A percentile compares a stretch with the other conserved stretches of the same genome.
Evolutionary conservation across 2,113 vertebrate species (phyloP).

Genomic region (Xiphophorus couchianus): DNA sequence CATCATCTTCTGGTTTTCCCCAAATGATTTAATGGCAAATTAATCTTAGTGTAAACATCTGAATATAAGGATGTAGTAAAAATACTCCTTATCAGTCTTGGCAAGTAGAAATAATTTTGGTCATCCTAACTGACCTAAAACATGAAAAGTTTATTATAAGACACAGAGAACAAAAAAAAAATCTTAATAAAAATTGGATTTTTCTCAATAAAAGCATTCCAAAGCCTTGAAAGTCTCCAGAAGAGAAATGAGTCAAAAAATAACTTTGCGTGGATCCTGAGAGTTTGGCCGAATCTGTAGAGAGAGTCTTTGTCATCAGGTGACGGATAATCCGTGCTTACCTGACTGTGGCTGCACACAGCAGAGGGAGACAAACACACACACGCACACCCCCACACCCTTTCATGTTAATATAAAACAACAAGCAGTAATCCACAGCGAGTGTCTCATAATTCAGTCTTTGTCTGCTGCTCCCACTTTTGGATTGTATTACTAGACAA

Average conservation of each 20-base stretch:
- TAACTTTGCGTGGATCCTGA: neutral
- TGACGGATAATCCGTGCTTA: neutral
- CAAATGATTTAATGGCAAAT: neutral
- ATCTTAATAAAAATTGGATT: too few species aligned
- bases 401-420: neutral
- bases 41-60: neutral
- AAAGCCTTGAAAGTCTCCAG: neutral
- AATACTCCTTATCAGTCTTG: neutral
- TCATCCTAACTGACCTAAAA: neutral
- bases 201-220: neutral
- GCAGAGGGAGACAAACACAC: slow-evolving; percentile 67
- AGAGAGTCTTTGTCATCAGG: neutral
- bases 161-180: neutral
- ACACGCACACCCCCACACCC: too few species aligned
- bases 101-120: neutral
- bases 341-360: neutral
- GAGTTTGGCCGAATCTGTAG: neutral
- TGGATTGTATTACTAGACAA: neutral
- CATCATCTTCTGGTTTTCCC: too few species aligned
- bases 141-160: neutral
- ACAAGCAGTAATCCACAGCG: neutral
- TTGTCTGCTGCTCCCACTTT: neutral
- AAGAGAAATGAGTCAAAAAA: neutral
- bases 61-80: neutral
- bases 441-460: neutral